phyloP scores from a whole-genome alignment of 2,888 invertebrate species.

The Carterocephalus palaemon region DNA sequence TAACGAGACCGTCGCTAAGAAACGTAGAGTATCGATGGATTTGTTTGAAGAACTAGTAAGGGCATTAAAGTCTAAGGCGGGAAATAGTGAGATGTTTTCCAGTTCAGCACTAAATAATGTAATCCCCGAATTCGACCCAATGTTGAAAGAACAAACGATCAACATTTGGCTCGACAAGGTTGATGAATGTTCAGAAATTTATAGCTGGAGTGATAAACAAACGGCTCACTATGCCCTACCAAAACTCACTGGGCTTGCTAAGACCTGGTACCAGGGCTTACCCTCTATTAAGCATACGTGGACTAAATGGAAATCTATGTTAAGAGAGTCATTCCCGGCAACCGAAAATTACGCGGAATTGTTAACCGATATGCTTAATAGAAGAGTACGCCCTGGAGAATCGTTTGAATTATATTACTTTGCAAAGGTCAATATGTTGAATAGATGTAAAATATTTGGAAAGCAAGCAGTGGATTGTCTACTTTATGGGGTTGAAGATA shows the following conservation, averaged over 20 bases:
- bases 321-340: slow-evolving; percentile 29
- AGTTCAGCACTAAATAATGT: too few species aligned
- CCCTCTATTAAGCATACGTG: slow-evolving; percentile 27
- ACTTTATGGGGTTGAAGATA: too few species aligned
- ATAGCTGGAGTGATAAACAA: slow-evolving; percentile 22
- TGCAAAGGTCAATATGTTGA: slow-evolving; percentile 25
- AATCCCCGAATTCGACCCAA: slow-evolving; percentile 26
- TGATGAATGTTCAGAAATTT: slow-evolving; percentile 25
- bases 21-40: too few species aligned
- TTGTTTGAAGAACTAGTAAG: too few species aligned
- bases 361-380: slow-evolving; percentile 28
- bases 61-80: too few species aligned
- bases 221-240: slow-evolving; percentile 22
- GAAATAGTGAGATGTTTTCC: too few species aligned
- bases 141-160: slow-evolving; percentile 21
- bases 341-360: slow-evolving; percentile 29
- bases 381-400: slow-evolving; percentile 26
- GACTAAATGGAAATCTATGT: slow-evolving; percentile 30
- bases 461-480: too few species aligned
- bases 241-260: slow-evolving; percentile 26
- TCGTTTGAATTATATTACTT: slow-evolving; percentile 31
- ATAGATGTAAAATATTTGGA: slow-evolving; percentile 30
- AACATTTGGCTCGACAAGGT: slow-evolving; percentile 24
- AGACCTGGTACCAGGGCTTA: slow-evolving; percentile 32
- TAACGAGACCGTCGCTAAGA: too few species aligned